Base-by-base conservation (phyloP, 2,113 vertebrate species). In the Oostethus manadensis region DNA sequence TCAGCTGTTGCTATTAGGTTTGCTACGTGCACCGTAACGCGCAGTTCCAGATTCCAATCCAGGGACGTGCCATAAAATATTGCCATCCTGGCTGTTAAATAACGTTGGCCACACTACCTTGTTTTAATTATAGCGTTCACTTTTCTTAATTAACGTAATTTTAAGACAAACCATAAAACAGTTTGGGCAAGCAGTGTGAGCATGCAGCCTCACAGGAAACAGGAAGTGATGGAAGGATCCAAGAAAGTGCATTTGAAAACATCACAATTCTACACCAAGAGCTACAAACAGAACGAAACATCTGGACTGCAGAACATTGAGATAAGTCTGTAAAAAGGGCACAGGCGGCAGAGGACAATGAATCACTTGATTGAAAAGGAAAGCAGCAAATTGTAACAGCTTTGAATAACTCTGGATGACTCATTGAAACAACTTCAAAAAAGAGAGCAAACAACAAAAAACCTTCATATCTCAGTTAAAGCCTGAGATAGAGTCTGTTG, bases 281-380 rank as follows among this genome's bases (percentile, higher is more conserved):
- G 66, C 76, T 71, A 63, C 73, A 71, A 50, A 42, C 60, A 56
- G 35, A 64, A 62, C 62, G 38, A 63, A 67, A 80, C 81, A 86
- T 87, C 78, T 87, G 83, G 83, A 79, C 66, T 77, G 83, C 69
- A 71, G 74, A 80, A 80, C 63, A 68, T 4, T 57, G 43, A 64
- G 81, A 83, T 81, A 84, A 84, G 50, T 62, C 58, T 71, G 70
- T 64, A 70, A 68, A 66, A 80, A 62, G 77, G 76, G 68, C 74
- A 64, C 44, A 18, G 53, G 64, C 59, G 5, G 29, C 29, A 33
- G 7, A 70, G 64, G 63, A 42, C 21, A 58, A 87, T 82, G 67
- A 79, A 80, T 83, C 73, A 73, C 53, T 68, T 33, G 70, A 56
- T 72, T 80, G 71, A 70, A 73, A 74, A 68, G 58, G 64, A 72